Evolutionary conservation across 2,797 vertebrate species (phyloP), one percentile per base, ranked within the genome.

Genomic region (Cetoscarus ocellatus): DNA sequence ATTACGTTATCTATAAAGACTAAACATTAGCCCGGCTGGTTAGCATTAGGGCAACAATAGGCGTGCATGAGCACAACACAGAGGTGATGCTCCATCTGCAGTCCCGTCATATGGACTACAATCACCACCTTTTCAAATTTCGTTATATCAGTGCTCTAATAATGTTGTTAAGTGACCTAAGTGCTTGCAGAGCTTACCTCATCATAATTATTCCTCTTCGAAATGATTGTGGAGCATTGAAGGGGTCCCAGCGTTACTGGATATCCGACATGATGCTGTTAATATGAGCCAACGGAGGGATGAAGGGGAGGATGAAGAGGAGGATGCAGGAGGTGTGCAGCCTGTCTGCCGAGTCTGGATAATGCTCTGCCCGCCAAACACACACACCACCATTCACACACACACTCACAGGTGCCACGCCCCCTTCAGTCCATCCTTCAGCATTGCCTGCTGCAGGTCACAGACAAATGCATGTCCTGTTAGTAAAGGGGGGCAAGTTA

Each of bases 151-250:
- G 4, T 27, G 27, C 27, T 2, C 27, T 27, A 27, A 27, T 27
- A 27, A 4, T 27, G 27, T 2, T 39, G 38, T 7, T 39, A 7
- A 39, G 38, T 39, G 7, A 39, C 9, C 38, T 10, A 96, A 39
- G 96, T 96, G 96, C 93, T 91, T 93, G 93, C 94, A 94, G 84
- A 84, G 75, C 92, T 90, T 91, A 94, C 93, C 93, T 93, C 92
- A 93, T 94, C 80, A 50, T 90, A 73, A 39, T 87, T 85, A 79
- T 34, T 91, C 79, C 80, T 90, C 67, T 36, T 60, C 55, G 55
- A 79, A 84, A 57, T 60, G 19, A 76, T 12, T 56, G 15, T 19
- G 88, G 73, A 83, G 55, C 15, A 40, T 1, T 13, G 6, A 40
- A 51, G 40, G 36, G 5, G 8, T 52, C 55, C 53, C 3, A 8